These are phyloP conservation scores for Mesocricetus auratus DNA, from an alignment of 2,113 vertebrate species.

Conservation along the genomic window DNA sequence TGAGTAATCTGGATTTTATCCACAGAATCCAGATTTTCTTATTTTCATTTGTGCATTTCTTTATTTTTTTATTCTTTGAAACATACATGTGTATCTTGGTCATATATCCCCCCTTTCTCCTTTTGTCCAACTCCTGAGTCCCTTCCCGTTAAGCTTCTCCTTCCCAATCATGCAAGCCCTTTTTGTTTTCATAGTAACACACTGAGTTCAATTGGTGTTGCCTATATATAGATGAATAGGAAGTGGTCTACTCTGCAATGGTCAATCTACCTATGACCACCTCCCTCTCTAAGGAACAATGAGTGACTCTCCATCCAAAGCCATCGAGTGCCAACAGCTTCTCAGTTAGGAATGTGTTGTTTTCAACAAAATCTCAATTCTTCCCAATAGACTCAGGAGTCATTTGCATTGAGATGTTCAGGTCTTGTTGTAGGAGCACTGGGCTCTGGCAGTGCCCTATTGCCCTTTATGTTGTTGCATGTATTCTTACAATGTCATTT, in stretches of 20 bases:
- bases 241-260: neutral
- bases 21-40: constrained; percentile 55
- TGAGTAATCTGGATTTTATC: constrained; percentile 59
- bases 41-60: neutral
- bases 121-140: neutral
- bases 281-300: neutral
- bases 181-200: neutral
- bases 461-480: no score
- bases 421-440: no score
- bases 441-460: no score
- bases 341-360: neutral
- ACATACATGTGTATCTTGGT: no score
- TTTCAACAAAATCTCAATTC: neutral
- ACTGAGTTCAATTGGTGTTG: neutral
- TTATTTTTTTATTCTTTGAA: neutral
- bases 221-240: neutral
- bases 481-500: no score
- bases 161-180: neutral
- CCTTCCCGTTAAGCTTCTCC: neutral
- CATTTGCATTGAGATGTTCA: no score
- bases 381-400: neutral
- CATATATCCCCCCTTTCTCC: no score
- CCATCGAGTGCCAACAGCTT: neutral
- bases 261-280: neutral
- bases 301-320: neutral